Conservation (phyloP, 2,113 vertebrate species). For the Epinephelus lanceolatus region DNA sequence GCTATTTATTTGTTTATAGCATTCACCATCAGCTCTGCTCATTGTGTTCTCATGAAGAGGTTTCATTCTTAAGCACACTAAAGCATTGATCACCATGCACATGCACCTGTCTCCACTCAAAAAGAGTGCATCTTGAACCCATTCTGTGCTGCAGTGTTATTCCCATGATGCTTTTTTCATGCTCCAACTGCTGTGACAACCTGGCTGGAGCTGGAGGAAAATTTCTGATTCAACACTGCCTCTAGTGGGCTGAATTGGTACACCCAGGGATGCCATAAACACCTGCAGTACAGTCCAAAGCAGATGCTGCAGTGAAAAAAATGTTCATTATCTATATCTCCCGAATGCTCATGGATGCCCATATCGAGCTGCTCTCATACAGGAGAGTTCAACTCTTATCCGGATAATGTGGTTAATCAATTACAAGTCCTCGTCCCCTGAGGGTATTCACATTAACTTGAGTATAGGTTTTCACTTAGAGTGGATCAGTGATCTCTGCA, state of each 20-base stretch:
- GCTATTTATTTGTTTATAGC: too few species aligned
- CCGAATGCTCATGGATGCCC: constrained; percentile 48
- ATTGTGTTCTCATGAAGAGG: constrained; percentile 23
- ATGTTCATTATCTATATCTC: constrained; percentile 67
- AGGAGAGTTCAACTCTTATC: constrained; percentile 79
- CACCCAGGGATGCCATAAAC: constrained; percentile 44
- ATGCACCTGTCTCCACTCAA: constrained; percentile 43
- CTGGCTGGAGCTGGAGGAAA: constrained; percentile 17
- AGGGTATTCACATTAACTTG: constrained; percentile 84
- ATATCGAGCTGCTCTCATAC: constrained; percentile 74
- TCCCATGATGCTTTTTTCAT: constrained; percentile 59
- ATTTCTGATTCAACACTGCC: constrained; percentile 83
- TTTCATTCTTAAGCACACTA: constrained; percentile 38
- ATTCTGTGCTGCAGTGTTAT: constrained; percentile 45
- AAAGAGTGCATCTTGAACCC: constrained; percentile 42
- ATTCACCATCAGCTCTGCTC: constrained; percentile 29
- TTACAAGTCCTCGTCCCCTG: constrained; percentile 79
- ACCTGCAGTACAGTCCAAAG: constrained; percentile 66
- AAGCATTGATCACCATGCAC: constrained; percentile 48
- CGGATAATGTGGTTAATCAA: constrained; percentile 83
- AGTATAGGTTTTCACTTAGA: constrained; percentile 86
- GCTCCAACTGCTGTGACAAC: constrained; percentile 56
- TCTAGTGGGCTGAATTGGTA: constrained; percentile 66
- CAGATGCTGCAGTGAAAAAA: constrained; percentile 64
- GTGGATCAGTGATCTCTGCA: constrained; percentile 82